Conservation (phyloP, 2,888 invertebrate genomes). For the Drosophila prolongata region DNA sequence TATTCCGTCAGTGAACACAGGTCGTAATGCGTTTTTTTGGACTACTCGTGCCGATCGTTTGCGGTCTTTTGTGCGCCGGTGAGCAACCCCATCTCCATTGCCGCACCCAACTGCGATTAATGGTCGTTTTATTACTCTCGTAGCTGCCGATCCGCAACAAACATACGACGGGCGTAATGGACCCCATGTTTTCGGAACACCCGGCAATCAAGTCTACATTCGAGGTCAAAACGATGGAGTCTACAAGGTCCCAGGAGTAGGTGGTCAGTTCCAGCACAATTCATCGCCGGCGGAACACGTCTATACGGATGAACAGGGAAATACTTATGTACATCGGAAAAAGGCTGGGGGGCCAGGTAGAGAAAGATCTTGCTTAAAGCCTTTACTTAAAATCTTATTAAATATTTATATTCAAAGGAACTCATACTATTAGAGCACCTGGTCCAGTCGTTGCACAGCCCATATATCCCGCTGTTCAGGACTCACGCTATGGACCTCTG, state of each 20-base stretch:
- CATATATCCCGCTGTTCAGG: not conserved
- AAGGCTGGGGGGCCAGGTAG: constrained; percentile 28
- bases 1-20: constrained; percentile 2
- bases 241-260: constrained; percentile 59
- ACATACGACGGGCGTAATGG: constrained; percentile 60
- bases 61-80: constrained; percentile 20
- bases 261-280: constrained; percentile 50
- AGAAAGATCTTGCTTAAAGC: not conserved
- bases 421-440: constrained; percentile 55
- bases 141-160: constrained; percentile 35
- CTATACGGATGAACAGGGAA: constrained; percentile 53
- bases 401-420: constrained; percentile 8
- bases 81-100: constrained; percentile 10
- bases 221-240: constrained; percentile 58
- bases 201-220: constrained; percentile 60
- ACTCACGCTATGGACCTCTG: not conserved
- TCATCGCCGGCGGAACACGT: constrained; percentile 33
- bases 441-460: constrained; percentile 20
- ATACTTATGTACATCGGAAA: constrained; percentile 40
- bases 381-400: not conserved
- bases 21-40: constrained; percentile 25
- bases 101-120: constrained; percentile 3
- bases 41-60: constrained; percentile 19
- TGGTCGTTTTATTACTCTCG: not conserved
- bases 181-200: constrained; percentile 50